A percentile compares a stretch with the other conserved stretches of the same genome.
These are phyloP conservation scores for Paraescarpia echinospica DNA, from an alignment of 1,140 invertebrate species.

Conservation along the genomic window DNA sequence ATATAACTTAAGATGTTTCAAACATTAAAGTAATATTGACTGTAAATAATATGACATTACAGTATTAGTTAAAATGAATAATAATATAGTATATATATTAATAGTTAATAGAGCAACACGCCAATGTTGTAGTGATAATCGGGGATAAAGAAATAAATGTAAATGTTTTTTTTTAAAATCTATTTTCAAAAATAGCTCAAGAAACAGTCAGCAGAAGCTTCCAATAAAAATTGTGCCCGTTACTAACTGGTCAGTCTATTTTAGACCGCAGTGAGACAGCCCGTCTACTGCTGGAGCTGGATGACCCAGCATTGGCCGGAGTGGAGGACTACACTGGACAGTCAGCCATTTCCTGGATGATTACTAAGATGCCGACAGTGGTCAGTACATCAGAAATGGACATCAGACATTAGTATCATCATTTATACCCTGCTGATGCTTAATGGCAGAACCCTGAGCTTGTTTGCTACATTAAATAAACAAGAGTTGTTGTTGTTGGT, in stretches of 20 bases:
- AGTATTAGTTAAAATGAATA: too few species aligned
- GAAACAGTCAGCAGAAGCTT: neutral
- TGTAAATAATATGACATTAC: too few species aligned
- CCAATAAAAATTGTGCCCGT: neutral
- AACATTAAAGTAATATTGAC: neutral
- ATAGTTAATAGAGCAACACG: too few species aligned
- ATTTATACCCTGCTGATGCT: too few species aligned
- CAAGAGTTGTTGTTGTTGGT: too few species aligned
- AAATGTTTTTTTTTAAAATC: too few species aligned
- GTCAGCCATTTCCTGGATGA: constrained; percentile 50
- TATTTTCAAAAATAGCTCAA: neutral
- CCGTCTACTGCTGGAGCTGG: constrained; percentile 42
- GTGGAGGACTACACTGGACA: constrained; percentile 43
- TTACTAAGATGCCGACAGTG: constrained; percentile 55
- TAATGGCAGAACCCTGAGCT: too few species aligned
- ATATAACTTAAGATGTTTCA: constrained; percentile 11
- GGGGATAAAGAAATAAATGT: neutral
- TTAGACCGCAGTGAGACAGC: constrained; percentile 55
- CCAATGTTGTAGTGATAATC: neutral
- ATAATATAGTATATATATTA: too few species aligned
- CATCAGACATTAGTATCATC: neutral
- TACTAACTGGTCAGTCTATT: neutral
- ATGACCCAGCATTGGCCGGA: constrained; percentile 38
- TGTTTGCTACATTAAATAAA: too few species aligned
- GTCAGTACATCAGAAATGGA: constrained; percentile 32